Percentiles rank a stretch among this genome's conserved stretches.
Evolutionary conservation across 2,797 vertebrate genomes (phyloP).

Genomic region (Poeciliopsis paucimaculata): DNA sequence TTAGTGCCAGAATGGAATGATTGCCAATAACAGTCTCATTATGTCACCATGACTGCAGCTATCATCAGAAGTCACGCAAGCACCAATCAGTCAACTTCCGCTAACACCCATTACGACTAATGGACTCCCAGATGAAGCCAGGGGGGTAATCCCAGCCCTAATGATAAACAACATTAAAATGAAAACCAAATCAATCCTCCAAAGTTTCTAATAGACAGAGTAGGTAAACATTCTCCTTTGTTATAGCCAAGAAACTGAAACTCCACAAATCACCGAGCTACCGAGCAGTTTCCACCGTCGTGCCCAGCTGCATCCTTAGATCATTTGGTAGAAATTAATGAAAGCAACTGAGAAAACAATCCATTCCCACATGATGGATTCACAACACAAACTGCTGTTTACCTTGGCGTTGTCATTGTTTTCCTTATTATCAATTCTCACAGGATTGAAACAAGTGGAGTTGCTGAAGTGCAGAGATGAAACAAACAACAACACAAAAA

Average conservation of each 20-base stretch:
- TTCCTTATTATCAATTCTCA: conserved; percentile 62
- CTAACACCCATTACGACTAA: conserved; percentile 83
- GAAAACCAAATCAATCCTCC: conserved; percentile 83
- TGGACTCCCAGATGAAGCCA: conserved; percentile 82
- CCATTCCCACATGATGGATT: conserved; percentile 74
- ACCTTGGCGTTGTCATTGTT: conserved; percentile 60
- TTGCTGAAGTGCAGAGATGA: conserved; percentile 43
- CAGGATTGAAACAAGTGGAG: conserved; percentile 54
- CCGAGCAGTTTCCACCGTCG: conserved; percentile 65
- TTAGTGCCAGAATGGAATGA: conserved; percentile 81
- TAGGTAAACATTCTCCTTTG: conserved; percentile 80
- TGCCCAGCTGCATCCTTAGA: conserved; percentile 75
- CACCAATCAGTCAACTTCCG: conserved; percentile 82
- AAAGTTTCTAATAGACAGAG: conserved; percentile 73
- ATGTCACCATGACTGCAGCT: conserved; percentile 80
- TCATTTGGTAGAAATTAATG: conserved; percentile 75
- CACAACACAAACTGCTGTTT: conserved; percentile 69
- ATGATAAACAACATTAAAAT: conserved; percentile 87
- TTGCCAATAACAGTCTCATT: conserved; percentile 83
- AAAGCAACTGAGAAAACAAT: conserved; percentile 74
- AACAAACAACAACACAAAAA: background rate
- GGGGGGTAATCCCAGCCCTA: conserved; percentile 78
- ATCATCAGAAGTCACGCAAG: conserved; percentile 79
- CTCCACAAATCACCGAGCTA: conserved; percentile 75
- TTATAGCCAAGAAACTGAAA: conserved; percentile 72